Evolutionary conservation across 2,888 invertebrate species (phyloP).

Genomic region (Cetonia aurata): DNA sequence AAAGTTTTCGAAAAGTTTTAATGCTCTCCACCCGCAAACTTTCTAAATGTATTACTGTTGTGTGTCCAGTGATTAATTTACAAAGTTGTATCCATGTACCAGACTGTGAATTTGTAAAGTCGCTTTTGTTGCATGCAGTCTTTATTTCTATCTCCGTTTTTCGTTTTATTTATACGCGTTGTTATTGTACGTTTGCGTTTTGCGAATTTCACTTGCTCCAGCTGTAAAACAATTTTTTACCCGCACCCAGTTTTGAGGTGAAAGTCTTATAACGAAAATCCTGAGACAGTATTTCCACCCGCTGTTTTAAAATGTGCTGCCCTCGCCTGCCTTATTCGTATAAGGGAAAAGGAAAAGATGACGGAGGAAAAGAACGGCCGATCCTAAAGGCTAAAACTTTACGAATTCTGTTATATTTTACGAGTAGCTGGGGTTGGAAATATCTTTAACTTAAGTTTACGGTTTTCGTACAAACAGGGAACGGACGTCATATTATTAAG

Average conservation of each 20-base stretch:
- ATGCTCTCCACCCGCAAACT: conserved; percentile 38
- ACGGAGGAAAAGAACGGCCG: conserved; percentile 1
- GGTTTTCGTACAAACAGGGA: conserved; percentile 17
- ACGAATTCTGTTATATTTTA: conserved; percentile 40
- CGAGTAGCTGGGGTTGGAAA: conserved; percentile 27
- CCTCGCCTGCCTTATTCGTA: conserved; percentile 16
- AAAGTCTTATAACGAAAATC: conserved; percentile 40
- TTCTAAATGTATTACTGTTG: conserved; percentile 43
- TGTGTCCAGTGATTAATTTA: conserved; percentile 45
- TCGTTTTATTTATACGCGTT: background rate
- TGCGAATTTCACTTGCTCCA: conserved; percentile 28
- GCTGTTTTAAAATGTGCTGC: conserved; percentile 37
- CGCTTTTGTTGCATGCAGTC: conserved; percentile 20
- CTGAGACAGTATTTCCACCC: conserved; percentile 9
- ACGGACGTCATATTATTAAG: conserved; percentile 36
- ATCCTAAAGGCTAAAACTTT: conserved; percentile 32
- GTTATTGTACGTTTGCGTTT: conserved; percentile 1
- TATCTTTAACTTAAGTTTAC: conserved; percentile 34
- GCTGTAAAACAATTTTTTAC: conserved; percentile 35
- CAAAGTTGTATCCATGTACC: conserved; percentile 43
- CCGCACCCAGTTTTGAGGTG: conserved; percentile 25
- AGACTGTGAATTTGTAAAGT: conserved; percentile 41
- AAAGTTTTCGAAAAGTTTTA: conserved; percentile 37
- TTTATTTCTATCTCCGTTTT: background rate
- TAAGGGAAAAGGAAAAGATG: conserved; percentile 12